A percentile compares a stretch with the other conserved stretches of the same genome.
Conservation (phyloP, 2,113 vertebrate genomes). For the Clarias macrocephalus region DNA sequence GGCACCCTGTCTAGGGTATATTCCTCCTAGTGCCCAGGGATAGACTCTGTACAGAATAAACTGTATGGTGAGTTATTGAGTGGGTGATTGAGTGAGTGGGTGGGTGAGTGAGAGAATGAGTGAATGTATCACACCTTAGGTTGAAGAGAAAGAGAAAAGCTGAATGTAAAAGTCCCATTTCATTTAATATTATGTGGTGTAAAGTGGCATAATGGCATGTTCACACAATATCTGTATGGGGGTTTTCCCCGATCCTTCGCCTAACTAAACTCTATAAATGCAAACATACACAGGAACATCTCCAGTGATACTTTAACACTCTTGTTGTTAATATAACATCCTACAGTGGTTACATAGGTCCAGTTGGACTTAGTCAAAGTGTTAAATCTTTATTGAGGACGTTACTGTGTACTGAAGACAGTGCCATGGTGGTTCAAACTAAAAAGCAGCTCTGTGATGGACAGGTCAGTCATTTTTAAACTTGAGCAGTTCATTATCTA, state of each 20-base stretch:
- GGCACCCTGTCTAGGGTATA: too few relatives aligned
- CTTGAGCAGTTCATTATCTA: constrained; percentile 40
- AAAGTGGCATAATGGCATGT: not conserved
- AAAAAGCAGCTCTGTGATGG: constrained; percentile 5
- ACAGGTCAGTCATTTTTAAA: constrained; percentile 41
- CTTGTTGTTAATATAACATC: too few relatives aligned
- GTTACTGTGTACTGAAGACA: not conserved
- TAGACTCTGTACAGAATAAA: too few relatives aligned
- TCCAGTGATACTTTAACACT: too few relatives aligned
- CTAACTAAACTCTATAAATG: not conserved
- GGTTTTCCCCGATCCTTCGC: not conserved
- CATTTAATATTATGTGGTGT: not conserved
- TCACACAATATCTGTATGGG: not conserved
- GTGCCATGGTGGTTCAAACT: not conserved
- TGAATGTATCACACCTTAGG: too few relatives aligned
- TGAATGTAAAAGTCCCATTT: not conserved
- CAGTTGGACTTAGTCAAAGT: too few relatives aligned
- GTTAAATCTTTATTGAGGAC: not conserved
- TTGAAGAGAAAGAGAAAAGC: not conserved
- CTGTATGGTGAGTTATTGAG: too few relatives aligned
- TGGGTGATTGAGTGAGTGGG: too few relatives aligned
- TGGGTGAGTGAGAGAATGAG: too few relatives aligned
- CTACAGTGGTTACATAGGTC: too few relatives aligned
- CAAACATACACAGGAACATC: not conserved
- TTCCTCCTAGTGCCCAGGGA: too few relatives aligned